Percentiles rank a stretch among this genome's conserved stretches.
phyloP scores from a whole-genome alignment of 2,113 vertebrate genomes.

The Dromaius novaehollandiae region DNA sequence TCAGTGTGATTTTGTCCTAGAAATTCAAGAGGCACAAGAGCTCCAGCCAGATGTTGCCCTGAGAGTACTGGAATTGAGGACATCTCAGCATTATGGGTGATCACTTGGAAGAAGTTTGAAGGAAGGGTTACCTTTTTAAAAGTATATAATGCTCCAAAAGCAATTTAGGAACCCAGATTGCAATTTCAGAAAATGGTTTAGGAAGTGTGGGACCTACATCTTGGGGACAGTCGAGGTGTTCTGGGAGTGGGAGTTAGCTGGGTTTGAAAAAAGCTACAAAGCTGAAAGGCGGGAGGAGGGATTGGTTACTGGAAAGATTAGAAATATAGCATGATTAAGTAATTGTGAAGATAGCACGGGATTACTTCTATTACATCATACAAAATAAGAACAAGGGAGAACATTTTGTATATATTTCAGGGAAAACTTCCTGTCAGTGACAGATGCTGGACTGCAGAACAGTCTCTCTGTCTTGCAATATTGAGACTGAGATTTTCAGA shows the following conservation, averaged over 20 bases:
- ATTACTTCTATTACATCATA: conserved; percentile 33
- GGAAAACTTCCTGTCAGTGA: conserved; percentile 28
- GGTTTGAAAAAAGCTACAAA: background rate
- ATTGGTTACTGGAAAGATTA: background rate
- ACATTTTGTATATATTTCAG: conserved; percentile 45
- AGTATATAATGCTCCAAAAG: rapidly evolving
- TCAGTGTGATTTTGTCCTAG: background rate
- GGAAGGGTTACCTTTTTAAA: background rate
- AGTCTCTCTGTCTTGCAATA: background rate
- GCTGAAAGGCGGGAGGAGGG: background rate
- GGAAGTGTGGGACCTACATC: rapidly evolving
- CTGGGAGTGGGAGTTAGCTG: background rate
- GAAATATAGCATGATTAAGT: background rate
- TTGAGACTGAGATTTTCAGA: conserved; percentile 23
- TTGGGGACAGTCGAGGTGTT: background rate
- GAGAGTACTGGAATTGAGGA: background rate
- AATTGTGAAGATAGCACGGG: background rate
- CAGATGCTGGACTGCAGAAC: conserved; percentile 4
- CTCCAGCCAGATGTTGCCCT: background rate
- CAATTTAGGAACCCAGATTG: background rate
- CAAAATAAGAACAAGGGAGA: conserved; percentile 13
- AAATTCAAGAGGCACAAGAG: background rate
- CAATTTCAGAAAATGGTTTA: background rate
- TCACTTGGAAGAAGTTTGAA: background rate
- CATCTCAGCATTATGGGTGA: background rate